Percentiles rank a stretch among this genome's conserved stretches.
Evolutionary conservation across 37 sponge, comb jelly and placozoan genomes (phyloP).

Genomic region (Amphimedon queenslandica): DNA sequence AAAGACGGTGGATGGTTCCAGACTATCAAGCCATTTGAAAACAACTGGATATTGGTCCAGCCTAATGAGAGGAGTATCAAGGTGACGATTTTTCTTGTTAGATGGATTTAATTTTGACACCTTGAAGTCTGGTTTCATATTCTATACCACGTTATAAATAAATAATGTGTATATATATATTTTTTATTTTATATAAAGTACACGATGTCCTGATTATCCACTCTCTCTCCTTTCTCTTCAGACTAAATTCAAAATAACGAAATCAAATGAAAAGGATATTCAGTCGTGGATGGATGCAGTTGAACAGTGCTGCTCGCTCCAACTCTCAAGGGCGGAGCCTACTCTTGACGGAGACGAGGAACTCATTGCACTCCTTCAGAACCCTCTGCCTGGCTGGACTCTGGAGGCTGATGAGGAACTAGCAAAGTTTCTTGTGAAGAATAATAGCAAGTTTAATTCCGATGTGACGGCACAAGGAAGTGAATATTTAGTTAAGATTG

Average conservation of each 20-base stretch:
- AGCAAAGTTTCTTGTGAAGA: conserved; percentile 56
- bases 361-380: conserved; percentile 23
- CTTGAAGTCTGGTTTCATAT: too few relatives aligned
- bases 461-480: conserved; percentile 11
- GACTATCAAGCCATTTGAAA: conserved; percentile 25
- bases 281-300: conserved; percentile 43
- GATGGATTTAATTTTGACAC: too few relatives aligned
- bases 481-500: conserved; percentile 36
- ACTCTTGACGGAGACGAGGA: conserved; percentile 40
- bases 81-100: too few relatives aligned
- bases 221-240: too few relatives aligned
- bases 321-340: conserved; percentile 21
- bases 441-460: neutral
- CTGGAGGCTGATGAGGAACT: conserved; percentile 76
- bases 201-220: too few relatives aligned
- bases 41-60: conserved; percentile 52
- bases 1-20: conserved; percentile 54
- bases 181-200: too few relatives aligned
- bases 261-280: neutral
- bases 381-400: conserved; percentile 75
- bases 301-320: conserved; percentile 40
- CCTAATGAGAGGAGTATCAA: too few relatives aligned
- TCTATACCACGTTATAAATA: too few relatives aligned
- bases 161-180: too few relatives aligned
- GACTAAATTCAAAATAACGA: neutral